Evolutionary conservation across 2,888 invertebrate species (phyloP).

Genomic region (Nymphalis c-album): DNA sequence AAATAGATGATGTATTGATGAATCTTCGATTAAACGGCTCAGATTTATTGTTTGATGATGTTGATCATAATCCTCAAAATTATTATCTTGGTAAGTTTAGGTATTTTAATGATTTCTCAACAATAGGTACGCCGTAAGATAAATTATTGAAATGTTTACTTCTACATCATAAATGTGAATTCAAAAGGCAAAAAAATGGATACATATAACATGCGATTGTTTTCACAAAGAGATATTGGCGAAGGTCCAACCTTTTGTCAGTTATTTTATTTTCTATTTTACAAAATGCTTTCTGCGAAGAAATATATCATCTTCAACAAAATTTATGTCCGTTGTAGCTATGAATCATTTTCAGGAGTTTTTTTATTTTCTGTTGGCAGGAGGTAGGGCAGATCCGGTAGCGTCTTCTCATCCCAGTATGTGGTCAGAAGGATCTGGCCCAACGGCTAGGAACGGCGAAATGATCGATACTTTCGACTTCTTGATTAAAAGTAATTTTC

Average conservation of each 20-base stretch:
- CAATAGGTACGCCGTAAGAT: neutral
- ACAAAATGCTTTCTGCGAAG: constrained; percentile 10
- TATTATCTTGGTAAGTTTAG: constrained; percentile 53
- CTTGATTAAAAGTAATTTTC: constrained; percentile 65
- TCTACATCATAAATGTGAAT: neutral
- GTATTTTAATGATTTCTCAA: neutral
- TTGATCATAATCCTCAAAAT: constrained; percentile 50
- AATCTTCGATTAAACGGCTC: constrained; percentile 75
- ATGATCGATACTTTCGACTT: constrained; percentile 69
- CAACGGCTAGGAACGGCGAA: constrained; percentile 53
- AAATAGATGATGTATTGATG: constrained; percentile 71
- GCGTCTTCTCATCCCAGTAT: constrained; percentile 45
- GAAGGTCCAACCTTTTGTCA: constrained; percentile 14
- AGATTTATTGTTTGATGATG: constrained; percentile 62
- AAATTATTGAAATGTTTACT: neutral
- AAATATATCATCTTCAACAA: constrained; percentile 18
- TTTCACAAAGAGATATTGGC: constrained; percentile 5
- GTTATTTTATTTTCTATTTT: constrained; percentile 14
- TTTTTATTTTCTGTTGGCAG: constrained; percentile 36
- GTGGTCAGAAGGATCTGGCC: constrained; percentile 52
- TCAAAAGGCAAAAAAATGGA: no score
- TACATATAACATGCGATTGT: neutral
- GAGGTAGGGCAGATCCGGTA: constrained; percentile 49
- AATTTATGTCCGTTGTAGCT: constrained; percentile 19
- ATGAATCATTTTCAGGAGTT: constrained; percentile 23